Evolutionary conservation across 2,797 vertebrate genomes (phyloP).

Genomic region (Meda fulgida): DNA sequence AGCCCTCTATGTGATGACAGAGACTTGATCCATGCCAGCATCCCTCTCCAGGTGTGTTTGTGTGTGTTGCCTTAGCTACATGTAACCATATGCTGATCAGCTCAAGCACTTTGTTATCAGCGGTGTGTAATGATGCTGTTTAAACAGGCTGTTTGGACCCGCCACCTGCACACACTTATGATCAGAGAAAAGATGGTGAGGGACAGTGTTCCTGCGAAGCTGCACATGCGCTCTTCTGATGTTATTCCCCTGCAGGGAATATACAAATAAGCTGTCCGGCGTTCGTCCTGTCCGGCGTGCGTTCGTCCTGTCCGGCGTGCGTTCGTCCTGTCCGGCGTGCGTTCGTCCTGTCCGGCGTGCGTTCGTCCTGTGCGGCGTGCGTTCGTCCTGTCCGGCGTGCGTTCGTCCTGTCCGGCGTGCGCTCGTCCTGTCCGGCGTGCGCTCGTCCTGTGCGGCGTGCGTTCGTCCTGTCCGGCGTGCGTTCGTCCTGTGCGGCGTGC

Average conservation of each 20-base stretch:
- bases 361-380: too few species aligned
- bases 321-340: too few species aligned
- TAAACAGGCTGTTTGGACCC: conserved; percentile 42
- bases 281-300: too few species aligned
- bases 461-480: not conserved
- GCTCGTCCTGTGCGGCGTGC: too few species aligned
- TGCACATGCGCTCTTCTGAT: not conserved
- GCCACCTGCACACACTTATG: conserved; percentile 46
- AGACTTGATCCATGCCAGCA: not conserved
- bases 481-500: too few species aligned
- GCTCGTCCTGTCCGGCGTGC: too few species aligned
- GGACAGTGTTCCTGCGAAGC: not conserved
- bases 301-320: too few species aligned
- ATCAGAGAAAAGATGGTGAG: conserved; percentile 48
- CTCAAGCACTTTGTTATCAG: conserved; percentile 54
- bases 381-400: too few species aligned
- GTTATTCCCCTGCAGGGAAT: not conserved
- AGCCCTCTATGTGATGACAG: not conserved
- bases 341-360: too few species aligned
- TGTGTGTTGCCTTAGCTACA: conserved; percentile 37
- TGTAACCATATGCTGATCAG: conserved; percentile 49
- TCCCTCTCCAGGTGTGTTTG: conserved; percentile 34
- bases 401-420: too few species aligned
- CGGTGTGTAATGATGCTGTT: conserved; percentile 41
- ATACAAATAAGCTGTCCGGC: not conserved